Evolutionary conservation across 2,797 vertebrate species (phyloP), one percentile per base, ranked within the genome.

Genomic region (Ctenopoma multispine): DNA sequence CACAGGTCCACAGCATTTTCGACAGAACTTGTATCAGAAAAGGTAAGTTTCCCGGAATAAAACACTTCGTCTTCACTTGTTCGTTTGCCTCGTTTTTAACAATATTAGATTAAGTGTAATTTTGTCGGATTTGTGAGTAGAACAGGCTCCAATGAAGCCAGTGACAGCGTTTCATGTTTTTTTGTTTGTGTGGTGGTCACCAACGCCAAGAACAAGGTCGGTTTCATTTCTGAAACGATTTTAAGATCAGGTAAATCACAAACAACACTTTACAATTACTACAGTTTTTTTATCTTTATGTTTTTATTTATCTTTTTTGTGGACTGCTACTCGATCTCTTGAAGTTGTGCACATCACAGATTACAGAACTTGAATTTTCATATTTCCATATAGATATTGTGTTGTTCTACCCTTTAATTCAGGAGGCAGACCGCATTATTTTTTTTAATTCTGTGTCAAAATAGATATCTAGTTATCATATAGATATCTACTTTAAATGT

Each of bases 1-100:
- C 76, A 2, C 49, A 59, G 47, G 73, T 85, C 54, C 69, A 50
- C 18, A n/a, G 84, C 57, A 5, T 73, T 46, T 80, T 77, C 36
- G 64, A 69, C 2, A 88, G 77, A 41, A 56, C 49, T 13, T 94
- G 94, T 82, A 90, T 66, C 29, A 88, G 79, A 67, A 90, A 90
- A 92, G 92, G 94, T 95, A 71, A 64, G 51, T 31, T 8, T 0
- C 4, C 6, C 6, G 12, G 1, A 24, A 34, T 10, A 2, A 8
- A 14, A 17, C 1, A 0, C 15, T 29, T 31, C 38, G 34, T 21
- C 11, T 31, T 27, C 34, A 43, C 20, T 29, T 14, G 7, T 11
- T 3, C 5, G 27, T 36, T 23, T 49, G 8, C 0, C 5, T 17
- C 11, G 31, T 27, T 12, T 15, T 5, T 44, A 12, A 14, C 21